Evolutionary conservation across 2,113 vertebrate species (phyloP).

Genomic region (Apodemus speciosus): DNA sequence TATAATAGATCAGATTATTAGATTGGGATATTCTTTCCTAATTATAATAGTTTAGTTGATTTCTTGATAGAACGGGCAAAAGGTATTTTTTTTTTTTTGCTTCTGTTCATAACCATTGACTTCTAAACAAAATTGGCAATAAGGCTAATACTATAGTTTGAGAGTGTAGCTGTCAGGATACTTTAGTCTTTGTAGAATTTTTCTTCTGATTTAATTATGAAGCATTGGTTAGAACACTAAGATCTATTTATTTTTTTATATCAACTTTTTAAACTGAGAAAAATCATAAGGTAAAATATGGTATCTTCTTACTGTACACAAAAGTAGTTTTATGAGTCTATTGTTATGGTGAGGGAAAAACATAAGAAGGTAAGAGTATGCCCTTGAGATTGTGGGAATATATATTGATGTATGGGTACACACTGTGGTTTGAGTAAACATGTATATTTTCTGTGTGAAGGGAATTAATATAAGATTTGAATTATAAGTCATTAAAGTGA

Average conservation of each 20-base stretch:
- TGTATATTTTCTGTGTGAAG: not conserved
- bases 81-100: not conserved
- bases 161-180: not conserved
- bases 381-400: not conserved
- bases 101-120: not conserved
- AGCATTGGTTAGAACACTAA: not conserved
- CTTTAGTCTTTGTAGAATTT: conserved; percentile 18
- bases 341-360: not conserved
- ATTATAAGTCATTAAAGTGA: conserved; percentile 8
- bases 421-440: not conserved
- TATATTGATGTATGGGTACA: not conserved
- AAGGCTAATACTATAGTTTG: not conserved
- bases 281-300: not conserved
- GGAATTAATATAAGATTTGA: not conserved
- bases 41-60: not conserved
- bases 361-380: rapidly evolving
- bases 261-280: not conserved
- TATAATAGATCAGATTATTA: conserved; percentile 43
- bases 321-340: not conserved
- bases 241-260: not conserved
- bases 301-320: not conserved
- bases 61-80: not conserved
- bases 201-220: conserved; percentile 7
- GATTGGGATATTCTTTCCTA: not conserved
- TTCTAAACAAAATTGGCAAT: not conserved